Evolutionary conservation across 2,888 invertebrate genomes (phyloP), one percentile per base, ranked within the genome.

Genomic region (Melinaea marsaeus): DNA sequence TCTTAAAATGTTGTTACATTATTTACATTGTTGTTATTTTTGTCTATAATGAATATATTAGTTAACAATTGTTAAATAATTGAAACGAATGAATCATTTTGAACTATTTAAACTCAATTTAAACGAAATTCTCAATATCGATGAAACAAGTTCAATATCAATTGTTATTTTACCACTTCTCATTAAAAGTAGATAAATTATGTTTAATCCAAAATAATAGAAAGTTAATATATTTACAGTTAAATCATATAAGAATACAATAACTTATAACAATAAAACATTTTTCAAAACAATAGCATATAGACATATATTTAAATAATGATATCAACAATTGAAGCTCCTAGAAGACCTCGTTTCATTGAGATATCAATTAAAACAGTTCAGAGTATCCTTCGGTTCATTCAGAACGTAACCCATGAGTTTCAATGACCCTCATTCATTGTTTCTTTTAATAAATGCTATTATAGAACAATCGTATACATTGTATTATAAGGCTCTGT

Each of bases 161-260:
- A 22, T 22, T 22, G 22, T 22, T 22, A 22, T 22, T 22, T 22
- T 22, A 22, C 22, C 22, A 22, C 1, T 22, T 22, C 22, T 22
- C 22, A 22, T 22, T 22, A 22, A 22, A 22, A 22, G 22, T 22
- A 22, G 22, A 22, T 22, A 1, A 22, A 1, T 22, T 22, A 22
- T 22, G 1, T 22, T 22, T 22, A 22, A 37, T 2, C 37, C 37
- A 37, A 37, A 37, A 37, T 37, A 37, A 37, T 37, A 22, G 37
- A 22, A 22, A 22, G 51, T 58, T 58, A 60, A 56, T 45, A 34
- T 55, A 54, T 42, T 58, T 63, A 63, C 55, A 51, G 63, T 51
- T 37, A 63, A 58, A 47, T 62, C 42, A 45, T 54, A 58, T 51
- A 60, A 55, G 37, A 42, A 46, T 54, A 54, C 34, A 62, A 57